These are phyloP conservation scores for Drosophila subobscura DNA, from an alignment of 1,140 invertebrate genomes.

Conservation along the genomic window DNA sequence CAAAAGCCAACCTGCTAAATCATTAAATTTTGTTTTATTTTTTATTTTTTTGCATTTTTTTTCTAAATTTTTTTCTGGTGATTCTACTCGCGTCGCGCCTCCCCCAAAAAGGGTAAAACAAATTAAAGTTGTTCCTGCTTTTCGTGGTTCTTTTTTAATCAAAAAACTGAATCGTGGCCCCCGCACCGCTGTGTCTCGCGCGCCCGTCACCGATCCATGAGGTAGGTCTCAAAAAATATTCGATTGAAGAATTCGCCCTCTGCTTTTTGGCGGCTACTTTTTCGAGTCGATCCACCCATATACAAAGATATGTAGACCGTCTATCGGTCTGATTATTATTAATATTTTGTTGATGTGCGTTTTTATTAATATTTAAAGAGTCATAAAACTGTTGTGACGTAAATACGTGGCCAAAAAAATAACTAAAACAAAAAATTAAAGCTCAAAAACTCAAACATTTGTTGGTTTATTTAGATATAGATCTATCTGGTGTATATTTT, in stretches of 20 bases:
- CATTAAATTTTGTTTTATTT: not conserved
- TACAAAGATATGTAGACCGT: not conserved
- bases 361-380: constrained; percentile 75
- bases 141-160: constrained; percentile 14
- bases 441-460: constrained; percentile 22
- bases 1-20: constrained; percentile 12
- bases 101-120: not conserved
- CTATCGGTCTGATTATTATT: constrained; percentile 32
- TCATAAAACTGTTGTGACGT: constrained; percentile 74
- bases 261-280: constrained; percentile 15
- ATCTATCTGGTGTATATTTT: constrained; percentile 20
- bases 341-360: constrained; percentile 21
- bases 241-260: too few species aligned
- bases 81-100: constrained; percentile 8
- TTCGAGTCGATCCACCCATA: too few species aligned
- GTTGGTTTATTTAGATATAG: not conserved
- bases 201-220: constrained; percentile 18
- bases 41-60: constrained; percentile 13
- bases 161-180: too few species aligned
- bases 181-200: too few species aligned
- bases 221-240: constrained; percentile 30
- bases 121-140: constrained; percentile 11
- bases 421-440: not conserved
- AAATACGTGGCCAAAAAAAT: constrained; percentile 44
- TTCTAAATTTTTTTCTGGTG: constrained; percentile 48